Evolutionary conservation across 2,113 vertebrate genomes (phyloP).

Genomic region (Mesembrinibis cayennensis): DNA sequence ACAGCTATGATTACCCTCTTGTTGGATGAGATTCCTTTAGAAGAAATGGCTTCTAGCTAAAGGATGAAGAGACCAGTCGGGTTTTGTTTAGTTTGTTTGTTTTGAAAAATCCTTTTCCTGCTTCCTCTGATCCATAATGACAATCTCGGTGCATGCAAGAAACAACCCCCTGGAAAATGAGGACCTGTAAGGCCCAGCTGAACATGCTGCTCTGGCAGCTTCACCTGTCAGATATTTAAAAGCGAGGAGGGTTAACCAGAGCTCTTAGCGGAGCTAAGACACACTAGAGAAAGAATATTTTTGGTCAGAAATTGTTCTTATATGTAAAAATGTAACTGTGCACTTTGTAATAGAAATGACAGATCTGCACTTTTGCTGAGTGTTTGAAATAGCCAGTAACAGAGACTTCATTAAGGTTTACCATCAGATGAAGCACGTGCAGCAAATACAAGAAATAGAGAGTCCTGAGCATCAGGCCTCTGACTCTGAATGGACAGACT

Average conservation of each 20-base stretch:
- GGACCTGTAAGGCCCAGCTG: background rate
- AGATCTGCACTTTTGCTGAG: background rate
- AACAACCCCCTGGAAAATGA: background rate
- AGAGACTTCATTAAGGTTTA: background rate
- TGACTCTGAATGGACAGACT: background rate
- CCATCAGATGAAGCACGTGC: background rate
- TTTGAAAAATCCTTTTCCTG: constrained; percentile 19
- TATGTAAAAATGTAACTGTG: background rate
- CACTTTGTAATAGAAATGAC: background rate
- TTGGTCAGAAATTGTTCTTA: background rate
- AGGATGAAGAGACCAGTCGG: background rate
- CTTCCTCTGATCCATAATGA: background rate
- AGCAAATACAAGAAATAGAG: background rate
- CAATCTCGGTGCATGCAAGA: background rate
- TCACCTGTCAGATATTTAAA: background rate
- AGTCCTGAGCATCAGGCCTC: background rate
- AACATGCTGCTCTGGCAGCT: background rate
- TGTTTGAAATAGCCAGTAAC: background rate
- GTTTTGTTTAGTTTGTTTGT: background rate
- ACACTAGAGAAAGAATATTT: background rate
- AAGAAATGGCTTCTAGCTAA: constrained; percentile 51
- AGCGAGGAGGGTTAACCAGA: background rate
- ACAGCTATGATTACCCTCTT: constrained; percentile 21
- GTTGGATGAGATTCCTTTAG: constrained; percentile 35
- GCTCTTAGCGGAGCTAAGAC: background rate